These are phyloP conservation scores for Ctenopoma multispine DNA, from an alignment of 2,797 vertebrate genomes.

Conservation along the genomic window DNA sequence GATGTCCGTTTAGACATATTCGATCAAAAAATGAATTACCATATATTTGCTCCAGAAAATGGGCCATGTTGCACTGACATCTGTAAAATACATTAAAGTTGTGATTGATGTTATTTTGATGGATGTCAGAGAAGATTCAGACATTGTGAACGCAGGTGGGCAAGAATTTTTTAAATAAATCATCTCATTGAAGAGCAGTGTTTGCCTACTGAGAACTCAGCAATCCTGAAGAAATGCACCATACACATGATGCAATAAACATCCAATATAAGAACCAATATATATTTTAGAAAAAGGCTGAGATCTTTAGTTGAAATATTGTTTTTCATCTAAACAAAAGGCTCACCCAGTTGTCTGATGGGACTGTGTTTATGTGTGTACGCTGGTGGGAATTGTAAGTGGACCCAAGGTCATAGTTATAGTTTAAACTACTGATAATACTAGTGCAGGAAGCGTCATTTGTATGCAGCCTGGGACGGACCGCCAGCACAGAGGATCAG, in stretches of 20 bases:
- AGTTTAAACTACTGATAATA: neutral
- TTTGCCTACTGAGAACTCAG: neutral
- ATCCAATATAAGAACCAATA: slow-evolving; percentile 9
- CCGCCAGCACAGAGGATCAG: slow-evolving; percentile 12
- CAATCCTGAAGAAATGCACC: slow-evolving; percentile 2
- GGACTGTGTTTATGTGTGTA: neutral
- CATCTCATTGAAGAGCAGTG: neutral
- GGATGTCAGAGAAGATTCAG: neutral
- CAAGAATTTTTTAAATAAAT: slow-evolving; percentile 1
- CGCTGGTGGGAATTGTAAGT: slow-evolving; percentile 1
- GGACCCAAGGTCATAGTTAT: slow-evolving; percentile 1
- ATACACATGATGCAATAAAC: slow-evolving; percentile 16
- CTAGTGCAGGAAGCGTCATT: neutral
- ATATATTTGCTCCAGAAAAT: neutral
- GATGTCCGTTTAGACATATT: neutral
- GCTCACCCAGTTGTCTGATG: neutral
- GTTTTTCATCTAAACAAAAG: slow-evolving; percentile 20
- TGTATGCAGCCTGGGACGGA: slow-evolving; percentile 41
- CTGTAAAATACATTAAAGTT: neutral
- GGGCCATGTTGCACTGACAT: neutral
- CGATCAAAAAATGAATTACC: neutral
- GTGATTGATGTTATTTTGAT: neutral
- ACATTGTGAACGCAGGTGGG: neutral
- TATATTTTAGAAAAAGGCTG: slow-evolving; percentile 18
- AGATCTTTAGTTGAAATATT: slow-evolving; percentile 25